These are phyloP conservation scores for Ctena decussata DNA, from an alignment of 2,888 invertebrate species.

Conservation along the genomic window DNA sequence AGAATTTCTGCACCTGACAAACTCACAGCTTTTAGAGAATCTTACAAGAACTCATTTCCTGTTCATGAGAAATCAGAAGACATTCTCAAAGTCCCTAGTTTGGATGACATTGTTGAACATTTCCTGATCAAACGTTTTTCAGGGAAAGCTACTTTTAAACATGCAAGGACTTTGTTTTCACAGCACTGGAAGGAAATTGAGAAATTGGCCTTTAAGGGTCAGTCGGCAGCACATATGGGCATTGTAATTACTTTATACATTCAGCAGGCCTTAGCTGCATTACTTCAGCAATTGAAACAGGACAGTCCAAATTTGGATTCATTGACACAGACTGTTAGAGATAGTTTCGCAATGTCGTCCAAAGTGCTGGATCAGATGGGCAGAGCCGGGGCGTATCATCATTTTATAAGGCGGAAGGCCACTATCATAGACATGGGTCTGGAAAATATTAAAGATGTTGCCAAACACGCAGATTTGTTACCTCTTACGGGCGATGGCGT, in stretches of 20 bases:
- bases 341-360: constrained; percentile 57
- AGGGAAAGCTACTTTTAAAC: too few species aligned
- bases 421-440: constrained; percentile 42
- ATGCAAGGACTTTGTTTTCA: too few species aligned
- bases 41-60: constrained; percentile 35
- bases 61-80: constrained; percentile 22
- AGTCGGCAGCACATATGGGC: constrained; percentile 38
- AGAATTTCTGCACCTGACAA: constrained; percentile 8
- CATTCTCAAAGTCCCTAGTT: not conserved
- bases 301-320: constrained; percentile 30
- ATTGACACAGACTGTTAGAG: constrained; percentile 35
- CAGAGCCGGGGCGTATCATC: constrained; percentile 45
- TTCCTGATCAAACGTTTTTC: too few species aligned
- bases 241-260: constrained; percentile 30
- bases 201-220: constrained; percentile 42
- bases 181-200: constrained; percentile 27
- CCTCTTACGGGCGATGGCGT: constrained; percentile 44
- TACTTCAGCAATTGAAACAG: not conserved
- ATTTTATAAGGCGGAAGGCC: constrained; percentile 29
- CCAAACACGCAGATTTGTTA: constrained; percentile 15
- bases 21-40: constrained; percentile 44
- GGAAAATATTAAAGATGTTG: constrained; percentile 33
- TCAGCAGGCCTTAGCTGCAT: constrained; percentile 33
- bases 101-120: too few species aligned
- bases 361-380: constrained; percentile 40